phyloP scores from a whole-genome alignment of 30 jellyfish, hydroid and myxozoan genomes.

The Aurelia sp. region DNA sequence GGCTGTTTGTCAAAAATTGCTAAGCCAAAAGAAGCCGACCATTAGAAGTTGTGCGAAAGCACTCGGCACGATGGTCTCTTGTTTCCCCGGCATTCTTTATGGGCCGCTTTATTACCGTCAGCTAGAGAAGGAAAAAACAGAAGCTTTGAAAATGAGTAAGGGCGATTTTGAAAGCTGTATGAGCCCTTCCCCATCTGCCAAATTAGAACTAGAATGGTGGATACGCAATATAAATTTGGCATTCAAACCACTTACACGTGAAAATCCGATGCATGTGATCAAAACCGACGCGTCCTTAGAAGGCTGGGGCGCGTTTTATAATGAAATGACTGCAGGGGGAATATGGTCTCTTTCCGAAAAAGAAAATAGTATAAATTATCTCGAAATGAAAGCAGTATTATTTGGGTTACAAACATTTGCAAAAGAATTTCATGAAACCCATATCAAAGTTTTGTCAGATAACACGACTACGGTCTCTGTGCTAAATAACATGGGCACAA shows the following conservation, averaged over 20 bases:
- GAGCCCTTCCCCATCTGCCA: no score
- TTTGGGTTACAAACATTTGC: conserved; percentile 8
- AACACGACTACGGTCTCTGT: conserved; percentile 5
- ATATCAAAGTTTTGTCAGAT: conserved; percentile 14
- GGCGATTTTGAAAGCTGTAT: no score
- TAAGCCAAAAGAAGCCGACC: neutral
- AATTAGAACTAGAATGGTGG: conserved; percentile 10
- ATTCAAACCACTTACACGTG: neutral
- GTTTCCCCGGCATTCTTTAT: neutral
- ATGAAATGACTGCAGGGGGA: neutral
- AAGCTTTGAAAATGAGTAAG: neutral
- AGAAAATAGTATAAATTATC: conserved; percentile 1
- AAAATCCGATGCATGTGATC: neutral
- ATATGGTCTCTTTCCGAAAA: neutral
- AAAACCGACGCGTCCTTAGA: conserved; percentile 19
- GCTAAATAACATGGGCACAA: conserved; percentile 17
- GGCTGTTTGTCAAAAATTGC: neutral
- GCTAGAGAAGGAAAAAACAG: neutral
- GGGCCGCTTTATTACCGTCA: neutral
- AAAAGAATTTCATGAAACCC: neutral
- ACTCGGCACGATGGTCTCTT: neutral
- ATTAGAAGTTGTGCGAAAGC: neutral
- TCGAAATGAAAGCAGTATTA: conserved; percentile 18
- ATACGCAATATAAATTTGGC: neutral
- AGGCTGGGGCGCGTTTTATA: conserved; percentile 29